Conservation (phyloP, 2,888 invertebrate genomes). For the Lochmaea crataegi region DNA sequence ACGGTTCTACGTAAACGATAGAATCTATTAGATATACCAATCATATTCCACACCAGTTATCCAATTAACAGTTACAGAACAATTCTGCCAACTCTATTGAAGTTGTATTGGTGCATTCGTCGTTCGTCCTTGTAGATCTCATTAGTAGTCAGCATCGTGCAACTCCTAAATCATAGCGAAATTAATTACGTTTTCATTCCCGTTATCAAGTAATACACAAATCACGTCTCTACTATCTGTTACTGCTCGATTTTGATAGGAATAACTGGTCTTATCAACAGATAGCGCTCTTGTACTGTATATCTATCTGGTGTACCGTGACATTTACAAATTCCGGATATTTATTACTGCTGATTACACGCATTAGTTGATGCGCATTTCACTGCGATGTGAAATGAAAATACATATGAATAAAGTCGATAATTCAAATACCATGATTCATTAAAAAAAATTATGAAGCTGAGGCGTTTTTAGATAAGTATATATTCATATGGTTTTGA, state of each 20-base stretch:
- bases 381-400: not conserved
- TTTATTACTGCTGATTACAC: slow-evolving; percentile 48
- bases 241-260: slow-evolving; percentile 61
- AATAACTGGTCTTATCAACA: slow-evolving; percentile 59
- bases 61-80: slow-evolving; percentile 3
- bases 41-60: slow-evolving; percentile 6
- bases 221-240: slow-evolving; percentile 62
- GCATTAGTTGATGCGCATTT: slow-evolving; percentile 33
- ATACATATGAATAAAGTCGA: not conserved
- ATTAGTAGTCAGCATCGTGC: slow-evolving; percentile 58
- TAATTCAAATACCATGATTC: not conserved
- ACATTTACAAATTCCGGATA: slow-evolving; percentile 53
- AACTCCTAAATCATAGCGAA: slow-evolving; percentile 60
- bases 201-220: slow-evolving; percentile 64
- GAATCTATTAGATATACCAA: not conserved
- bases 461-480: too few relatives aligned
- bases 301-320: slow-evolving; percentile 47
- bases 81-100: slow-evolving; percentile 17
- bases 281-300: slow-evolving; percentile 49
- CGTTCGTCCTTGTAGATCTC: slow-evolving; percentile 52
- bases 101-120: slow-evolving; percentile 43
- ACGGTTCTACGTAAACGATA: not conserved
- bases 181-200: slow-evolving; percentile 63
- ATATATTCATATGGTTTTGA: too few relatives aligned
- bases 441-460: too few relatives aligned